Evolutionary conservation across 2,113 vertebrate genomes (phyloP).

Genomic region (Urocolius indicus): DNA sequence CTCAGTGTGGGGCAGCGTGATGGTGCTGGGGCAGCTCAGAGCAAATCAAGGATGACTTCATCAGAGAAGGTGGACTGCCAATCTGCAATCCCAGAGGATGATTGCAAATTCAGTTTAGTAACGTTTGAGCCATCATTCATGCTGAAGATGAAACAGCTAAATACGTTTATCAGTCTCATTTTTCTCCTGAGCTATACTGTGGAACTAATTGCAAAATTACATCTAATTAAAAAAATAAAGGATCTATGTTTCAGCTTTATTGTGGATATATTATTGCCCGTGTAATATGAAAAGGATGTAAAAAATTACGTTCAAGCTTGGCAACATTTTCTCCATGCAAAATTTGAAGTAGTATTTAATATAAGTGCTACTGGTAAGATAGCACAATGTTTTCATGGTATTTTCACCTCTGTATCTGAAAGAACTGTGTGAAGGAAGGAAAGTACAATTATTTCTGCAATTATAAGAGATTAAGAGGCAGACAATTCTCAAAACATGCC

Average conservation of each 20-base stretch:
- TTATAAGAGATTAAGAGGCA: neutral
- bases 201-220: slow-evolving; percentile 47
- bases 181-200: neutral
- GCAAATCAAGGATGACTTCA: neutral
- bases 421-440: neutral
- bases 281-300: neutral
- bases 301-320: slow-evolving; percentile 3
- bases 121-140: neutral
- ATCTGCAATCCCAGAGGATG: neutral
- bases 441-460: neutral
- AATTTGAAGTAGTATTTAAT: slow-evolving; percentile 18
- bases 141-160: neutral
- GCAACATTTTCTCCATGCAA: neutral
- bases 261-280: neutral
- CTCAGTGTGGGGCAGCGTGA: too few species aligned
- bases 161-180: neutral
- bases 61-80: neutral
- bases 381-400: neutral
- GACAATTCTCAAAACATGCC: neutral
- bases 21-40: neutral
- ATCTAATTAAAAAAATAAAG: neutral
- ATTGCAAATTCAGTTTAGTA: neutral
- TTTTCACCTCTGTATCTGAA: neutral
- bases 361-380: neutral
- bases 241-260: neutral